phyloP scores from a whole-genome alignment of 2,888 invertebrate species.

The Mesorhabditis sp. region DNA sequence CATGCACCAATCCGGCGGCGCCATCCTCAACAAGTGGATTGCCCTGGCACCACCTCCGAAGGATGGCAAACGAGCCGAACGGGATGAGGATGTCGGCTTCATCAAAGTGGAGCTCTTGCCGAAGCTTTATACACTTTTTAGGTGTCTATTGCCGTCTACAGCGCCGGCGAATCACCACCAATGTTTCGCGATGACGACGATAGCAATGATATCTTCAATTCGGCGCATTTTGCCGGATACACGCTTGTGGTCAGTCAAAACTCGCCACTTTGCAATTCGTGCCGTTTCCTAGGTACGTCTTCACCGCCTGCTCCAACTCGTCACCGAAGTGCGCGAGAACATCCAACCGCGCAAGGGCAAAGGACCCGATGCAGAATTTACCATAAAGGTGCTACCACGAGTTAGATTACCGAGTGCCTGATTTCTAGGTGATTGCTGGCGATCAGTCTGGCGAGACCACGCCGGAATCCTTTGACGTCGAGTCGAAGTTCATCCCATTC shows the following conservation, averaged over 20 bases:
- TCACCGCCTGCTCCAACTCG: constrained; percentile 34
- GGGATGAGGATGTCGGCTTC: constrained; percentile 44
- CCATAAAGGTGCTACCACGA: constrained; percentile 6
- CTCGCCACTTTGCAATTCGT: not conserved
- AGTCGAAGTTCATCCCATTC: constrained; percentile 22
- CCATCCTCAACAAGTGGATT: constrained; percentile 44
- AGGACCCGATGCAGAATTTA: constrained; percentile 19
- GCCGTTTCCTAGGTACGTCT: constrained; percentile 29
- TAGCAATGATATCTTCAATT: constrained; percentile 39
- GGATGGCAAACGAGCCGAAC: constrained; percentile 29
- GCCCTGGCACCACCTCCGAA: constrained; percentile 28
- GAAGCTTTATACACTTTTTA: constrained; percentile 4
- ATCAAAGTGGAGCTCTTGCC: constrained; percentile 24
- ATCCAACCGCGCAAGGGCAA: constrained; percentile 11
- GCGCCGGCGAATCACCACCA: constrained; percentile 34
- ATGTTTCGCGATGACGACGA: constrained; percentile 29
- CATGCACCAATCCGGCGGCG: constrained; percentile 22
- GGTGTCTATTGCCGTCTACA: constrained; percentile 35
- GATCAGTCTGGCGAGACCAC: constrained; percentile 26
- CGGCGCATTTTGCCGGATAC: constrained; percentile 36
- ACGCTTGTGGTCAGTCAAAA: constrained; percentile 26
- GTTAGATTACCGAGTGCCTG: constrained; percentile 11
- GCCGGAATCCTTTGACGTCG: constrained; percentile 14
- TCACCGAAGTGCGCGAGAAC: constrained; percentile 24
- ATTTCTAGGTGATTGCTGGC: constrained; percentile 23